Base-by-base conservation (phyloP, 1,140 invertebrate genomes). In the Cotesia chilonis region DNA sequence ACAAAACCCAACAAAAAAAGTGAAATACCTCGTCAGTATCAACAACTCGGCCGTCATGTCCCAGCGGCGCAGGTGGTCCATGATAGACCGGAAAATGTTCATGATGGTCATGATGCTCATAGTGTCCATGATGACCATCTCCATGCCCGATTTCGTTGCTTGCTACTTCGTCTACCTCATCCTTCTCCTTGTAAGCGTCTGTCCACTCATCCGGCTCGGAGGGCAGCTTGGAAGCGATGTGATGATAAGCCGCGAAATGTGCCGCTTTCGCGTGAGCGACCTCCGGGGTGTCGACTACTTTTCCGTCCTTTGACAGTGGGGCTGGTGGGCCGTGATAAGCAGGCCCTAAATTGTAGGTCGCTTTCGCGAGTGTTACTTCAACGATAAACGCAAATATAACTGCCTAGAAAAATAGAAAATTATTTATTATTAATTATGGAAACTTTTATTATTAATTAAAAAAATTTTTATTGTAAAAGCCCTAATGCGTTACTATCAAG, bases 261-360 rank as follows among this genome's bases (percentile, higher is more conserved):
- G 87, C 87, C 9, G 89, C 89, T 79, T 88, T 90, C 20, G 90
- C 89, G 20, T 84, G 87, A 66, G 89, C 88, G 4, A 91, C 90
- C 75, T 90, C 90, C 54, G 89, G 89, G 14, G 90, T 90, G 80
- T 91, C 90, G 17, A 89, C 77, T 38, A 87, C 76, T 14, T 75
- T 78, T 2, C 81, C 83, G 74, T 88, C 85, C 47, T 87, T 85
- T n/a, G 86, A 87, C 35, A 89, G 80, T 2, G 88, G 87, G 68
- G 87, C 87, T 55, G 85, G 83, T 54, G 86, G 83, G 12, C 80
- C 82, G 17, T 74, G 77, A 54, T 81, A 83, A 7, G 74, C 72
- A 20, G 78, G 76, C 14, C 63, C 68, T 0, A 60, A 37, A 38
- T 67, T 70, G 17, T 63, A 61, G 2, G 5, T 20, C 14, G n/a